A percentile compares a stretch with the other conserved stretches of the same genome.
Conservation (phyloP, 2,113 vertebrate species). For the Sminthopsis crassicaudata region DNA sequence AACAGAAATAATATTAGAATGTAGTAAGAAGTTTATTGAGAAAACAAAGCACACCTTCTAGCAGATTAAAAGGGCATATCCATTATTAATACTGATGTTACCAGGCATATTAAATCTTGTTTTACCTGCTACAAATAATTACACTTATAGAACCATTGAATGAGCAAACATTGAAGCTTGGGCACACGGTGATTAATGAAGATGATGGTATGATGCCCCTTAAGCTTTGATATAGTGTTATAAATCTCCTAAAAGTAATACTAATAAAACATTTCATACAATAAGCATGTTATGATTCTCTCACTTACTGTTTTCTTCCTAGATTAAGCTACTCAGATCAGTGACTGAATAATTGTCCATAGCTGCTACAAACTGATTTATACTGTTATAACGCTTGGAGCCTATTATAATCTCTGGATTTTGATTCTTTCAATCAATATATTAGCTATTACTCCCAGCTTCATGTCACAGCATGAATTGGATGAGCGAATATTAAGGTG, state of each 20-base stretch:
- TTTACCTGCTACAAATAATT: slow-evolving; percentile 74
- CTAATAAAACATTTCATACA: background rate
- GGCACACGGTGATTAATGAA: slow-evolving; percentile 63
- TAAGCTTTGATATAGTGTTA: slow-evolving; percentile 40
- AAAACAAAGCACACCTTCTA: slow-evolving; percentile 61
- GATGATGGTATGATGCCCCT: slow-evolving; percentile 16
- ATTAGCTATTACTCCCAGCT: background rate
- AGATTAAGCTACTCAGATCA: slow-evolving; percentile 47
- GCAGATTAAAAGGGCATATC: slow-evolving; percentile 69
- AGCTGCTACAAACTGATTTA: background rate
- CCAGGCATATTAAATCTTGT: slow-evolving; percentile 73
- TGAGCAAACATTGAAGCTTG: slow-evolving; percentile 62
- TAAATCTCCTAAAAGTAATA: slow-evolving; percentile 48
- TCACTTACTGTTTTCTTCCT: slow-evolving; percentile 43
- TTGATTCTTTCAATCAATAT: background rate
- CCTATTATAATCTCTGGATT: background rate
- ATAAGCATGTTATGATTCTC: slow-evolving; percentile 49
- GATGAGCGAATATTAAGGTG: background rate
- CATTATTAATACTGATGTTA: slow-evolving; percentile 76
- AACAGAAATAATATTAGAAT: slow-evolving; percentile 50
- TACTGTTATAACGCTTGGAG: background rate
- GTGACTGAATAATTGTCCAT: slow-evolving; percentile 18
- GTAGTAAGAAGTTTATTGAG: slow-evolving; percentile 45
- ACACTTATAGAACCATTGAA: slow-evolving; percentile 60
- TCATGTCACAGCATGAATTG: background rate